Base-by-base conservation (phyloP, 2,113 vertebrate species). In the Chaenocephalus aceratus region DNA sequence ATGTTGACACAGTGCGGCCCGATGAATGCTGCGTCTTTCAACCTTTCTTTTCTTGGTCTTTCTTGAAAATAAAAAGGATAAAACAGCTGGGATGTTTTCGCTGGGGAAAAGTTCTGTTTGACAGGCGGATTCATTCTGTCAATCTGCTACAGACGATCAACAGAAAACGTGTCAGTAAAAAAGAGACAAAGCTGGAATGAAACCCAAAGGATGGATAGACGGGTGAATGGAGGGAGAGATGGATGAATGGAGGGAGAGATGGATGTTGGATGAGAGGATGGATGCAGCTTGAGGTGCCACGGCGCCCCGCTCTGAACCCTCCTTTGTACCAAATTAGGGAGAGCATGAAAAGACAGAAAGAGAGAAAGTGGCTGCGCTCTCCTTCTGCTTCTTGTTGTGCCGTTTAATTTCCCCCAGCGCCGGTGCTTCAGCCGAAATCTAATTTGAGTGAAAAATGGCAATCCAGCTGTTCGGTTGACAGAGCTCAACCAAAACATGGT, bases 371-470 rank as follows among this genome's bases (percentile, higher is more conserved):
- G 83, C 70, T 79, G 75, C 86, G 83, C 90, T 77, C 80, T 82
- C 77, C 76, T 87, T 75, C 77, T 83, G 82, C 84, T 79, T 64
- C 85, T 89, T 87, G 88, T 90, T 65, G 86, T 72, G 83, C 41
- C 57, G 54, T 71, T 88, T 92, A 91, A 92, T 93, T 93, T 78
- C 87, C 92, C 92, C 91, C 91, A 88, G 91, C 88, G 79, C 80
- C 87, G 86, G 89, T 91, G 88, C 91, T 93, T 93, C 91, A 93
- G 90, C 75, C 80, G 72, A 92, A 92, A 93, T 92, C 92, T 92
- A 93, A 93, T 93, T 92, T 92, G 91, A 92, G 91, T 87, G 82
- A 88, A 92, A 92, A 93, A 93, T 92, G 91, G 92, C 85, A 88
- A 91, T 91, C 91, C 92, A 93, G 92, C 92, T 93, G 92, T 93